phyloP scores from a whole-genome alignment of 2,888 invertebrate species.

The Tanaodytes sp. region DNA sequence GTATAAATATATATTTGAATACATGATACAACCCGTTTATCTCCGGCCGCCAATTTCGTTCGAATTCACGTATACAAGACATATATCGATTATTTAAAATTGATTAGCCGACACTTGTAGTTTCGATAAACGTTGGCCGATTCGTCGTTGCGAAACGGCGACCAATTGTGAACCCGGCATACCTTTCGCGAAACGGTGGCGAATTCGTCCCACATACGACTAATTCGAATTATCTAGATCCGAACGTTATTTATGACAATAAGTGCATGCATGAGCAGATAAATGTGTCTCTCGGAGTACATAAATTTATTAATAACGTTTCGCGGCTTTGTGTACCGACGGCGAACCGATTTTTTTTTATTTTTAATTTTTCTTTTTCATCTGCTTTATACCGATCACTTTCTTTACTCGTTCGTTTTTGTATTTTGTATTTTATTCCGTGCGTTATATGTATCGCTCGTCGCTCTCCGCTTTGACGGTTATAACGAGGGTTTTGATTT shows the following conservation, averaged over 20 bases:
- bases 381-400: no score
- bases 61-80: constrained; percentile 24
- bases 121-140: constrained; percentile 35
- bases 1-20: no score
- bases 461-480: no score
- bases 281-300: constrained; percentile 9
- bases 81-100: constrained; percentile 18
- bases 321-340: no score
- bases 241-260: constrained; percentile 34
- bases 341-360: no score
- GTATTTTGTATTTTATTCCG: no score
- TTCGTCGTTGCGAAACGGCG: constrained; percentile 19
- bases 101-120: constrained; percentile 20
- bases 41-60: constrained; percentile 1
- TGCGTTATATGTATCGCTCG: no score
- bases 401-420: no score
- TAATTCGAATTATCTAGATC: no score
- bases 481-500: no score
- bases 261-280: constrained; percentile 8
- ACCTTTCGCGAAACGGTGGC: constrained; percentile 37
- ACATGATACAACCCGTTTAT: constrained; percentile 29
- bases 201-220: constrained; percentile 40
- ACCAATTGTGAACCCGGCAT: no score
- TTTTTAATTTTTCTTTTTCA: no score
- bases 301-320: background rate